Evolutionary conservation across 1,140 invertebrate species (phyloP), one percentile per base, ranked within the genome.

Genomic region (Drosophila pallidifrons): DNA sequence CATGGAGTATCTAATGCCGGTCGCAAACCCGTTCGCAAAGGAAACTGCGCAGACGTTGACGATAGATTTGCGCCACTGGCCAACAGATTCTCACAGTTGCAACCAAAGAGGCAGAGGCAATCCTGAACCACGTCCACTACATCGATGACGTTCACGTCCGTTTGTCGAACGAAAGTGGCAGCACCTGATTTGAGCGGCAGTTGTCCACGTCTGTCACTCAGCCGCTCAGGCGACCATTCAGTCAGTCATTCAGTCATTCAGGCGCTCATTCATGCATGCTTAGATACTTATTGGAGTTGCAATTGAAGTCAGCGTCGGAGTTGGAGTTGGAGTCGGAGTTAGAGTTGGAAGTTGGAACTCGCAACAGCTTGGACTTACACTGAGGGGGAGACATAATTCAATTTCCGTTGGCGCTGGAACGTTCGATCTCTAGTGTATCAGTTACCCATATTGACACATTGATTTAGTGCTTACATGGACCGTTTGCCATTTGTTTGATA

Each of bases 401-500:
- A 88, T 89, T 88, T 88, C 83, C 83, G 83, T 71, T 80, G 67
- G 54, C 66, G 51, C 58, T 55, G 60, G 38, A 52, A 75, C 66
- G 58, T 64, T 30, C 43, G 41, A 51, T 65, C 72, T 69, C 69
- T 64, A 88, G 79, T 88, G 85, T 88, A 88, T 88, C 83, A 81
- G 81, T 89, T 88, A 78, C 70, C 71, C 64, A 87, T 83, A 89
- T 89, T 88, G 83, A 89, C 85, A 88, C 77, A 77, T 88, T 88
- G 83, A 88, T 88, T 88, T 88, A 88, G 78, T 85, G 83, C 85
- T 89, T 83, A 88, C 83, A 86, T 86, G 82, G 74, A 65, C 59
- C 66, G 74, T 75, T 88, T 68, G 67, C 80, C 83, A 88, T 87
- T 87, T 89, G 74, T 79, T 55, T 67, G 60, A 81, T 89, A 89